Percentiles rank a stretch among this genome's conserved stretches.
phyloP scores from a whole-genome alignment of 2,797 vertebrate species.

The Picus viridis region DNA sequence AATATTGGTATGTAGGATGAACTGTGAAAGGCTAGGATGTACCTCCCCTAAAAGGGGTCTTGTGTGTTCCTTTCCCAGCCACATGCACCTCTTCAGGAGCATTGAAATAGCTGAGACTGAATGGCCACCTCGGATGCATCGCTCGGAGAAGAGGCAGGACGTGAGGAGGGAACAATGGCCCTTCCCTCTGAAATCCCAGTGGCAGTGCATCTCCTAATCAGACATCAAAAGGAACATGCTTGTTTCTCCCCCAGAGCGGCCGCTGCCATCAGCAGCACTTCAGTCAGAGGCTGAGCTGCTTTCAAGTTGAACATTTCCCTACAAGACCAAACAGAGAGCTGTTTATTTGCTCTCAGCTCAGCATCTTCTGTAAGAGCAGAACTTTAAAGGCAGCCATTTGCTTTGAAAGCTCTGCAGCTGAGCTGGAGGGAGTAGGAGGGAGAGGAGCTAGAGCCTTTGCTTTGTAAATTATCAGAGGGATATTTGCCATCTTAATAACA shows the following conservation, averaged over 20 bases:
- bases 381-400: constrained; percentile 31
- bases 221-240: constrained; percentile 6
- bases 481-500: neutral
- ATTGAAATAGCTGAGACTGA: neutral
- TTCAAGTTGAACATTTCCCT: constrained; percentile 37
- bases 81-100: neutral
- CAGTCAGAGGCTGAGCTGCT: neutral
- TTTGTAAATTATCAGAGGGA: constrained; percentile 8
- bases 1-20: neutral
- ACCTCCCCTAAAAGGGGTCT: neutral
- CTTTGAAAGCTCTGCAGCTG: constrained; percentile 24
- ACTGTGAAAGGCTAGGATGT: neutral
- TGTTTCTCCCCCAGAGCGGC: neutral
- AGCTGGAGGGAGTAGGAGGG: neutral
- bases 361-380: constrained; percentile 1
- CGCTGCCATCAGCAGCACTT: constrained; percentile 18
- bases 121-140: neutral
- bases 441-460: constrained; percentile 3
- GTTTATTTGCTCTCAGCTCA: constrained; percentile 38
- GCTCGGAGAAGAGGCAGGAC: neutral
- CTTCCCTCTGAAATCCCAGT: neutral
- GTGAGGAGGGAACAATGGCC: neutral
- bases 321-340: constrained; percentile 2
- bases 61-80: neutral
- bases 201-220: constrained; percentile 1